Percentiles rank a stretch among this genome's conserved stretches.
These are phyloP conservation scores for Caloenas nicobarica DNA, from an alignment of 2,113 vertebrate species.

Conservation along the genomic window DNA sequence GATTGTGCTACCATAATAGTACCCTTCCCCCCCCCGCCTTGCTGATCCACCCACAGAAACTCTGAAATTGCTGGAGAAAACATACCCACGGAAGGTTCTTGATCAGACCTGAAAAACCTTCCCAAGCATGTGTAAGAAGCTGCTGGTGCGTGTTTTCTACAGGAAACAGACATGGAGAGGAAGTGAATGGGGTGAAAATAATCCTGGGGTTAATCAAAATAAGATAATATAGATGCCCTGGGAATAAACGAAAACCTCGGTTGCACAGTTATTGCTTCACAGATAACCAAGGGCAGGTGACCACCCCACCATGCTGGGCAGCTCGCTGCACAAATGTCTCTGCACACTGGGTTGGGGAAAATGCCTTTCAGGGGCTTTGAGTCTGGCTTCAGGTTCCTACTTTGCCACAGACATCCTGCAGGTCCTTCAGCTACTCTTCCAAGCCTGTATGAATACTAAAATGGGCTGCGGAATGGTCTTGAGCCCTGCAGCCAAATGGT, in stretches of 20 bases:
- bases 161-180: not conserved
- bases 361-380: not conserved
- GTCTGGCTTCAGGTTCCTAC: not conserved
- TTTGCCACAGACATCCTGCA: not conserved
- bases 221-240: not conserved
- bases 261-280: not conserved
- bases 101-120: not conserved
- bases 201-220: not conserved
- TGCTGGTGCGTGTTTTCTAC: not conserved
- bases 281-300: not conserved
- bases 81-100: not conserved
- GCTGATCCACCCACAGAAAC: not conserved
- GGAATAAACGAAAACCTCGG: not conserved
- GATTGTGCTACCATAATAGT: not conserved
- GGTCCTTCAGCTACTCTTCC: not conserved
- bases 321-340: not conserved
- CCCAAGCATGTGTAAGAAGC: rapidly evolving
- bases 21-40: not conserved
- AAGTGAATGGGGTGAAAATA: not conserved
- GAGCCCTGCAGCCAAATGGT: not conserved
- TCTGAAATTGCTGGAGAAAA: not conserved
- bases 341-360: not conserved
- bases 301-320: not conserved
- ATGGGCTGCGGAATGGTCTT: not conserved
- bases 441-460: not conserved